phyloP scores from a whole-genome alignment of 2,888 invertebrate species.

The Gerosis bhagava region DNA sequence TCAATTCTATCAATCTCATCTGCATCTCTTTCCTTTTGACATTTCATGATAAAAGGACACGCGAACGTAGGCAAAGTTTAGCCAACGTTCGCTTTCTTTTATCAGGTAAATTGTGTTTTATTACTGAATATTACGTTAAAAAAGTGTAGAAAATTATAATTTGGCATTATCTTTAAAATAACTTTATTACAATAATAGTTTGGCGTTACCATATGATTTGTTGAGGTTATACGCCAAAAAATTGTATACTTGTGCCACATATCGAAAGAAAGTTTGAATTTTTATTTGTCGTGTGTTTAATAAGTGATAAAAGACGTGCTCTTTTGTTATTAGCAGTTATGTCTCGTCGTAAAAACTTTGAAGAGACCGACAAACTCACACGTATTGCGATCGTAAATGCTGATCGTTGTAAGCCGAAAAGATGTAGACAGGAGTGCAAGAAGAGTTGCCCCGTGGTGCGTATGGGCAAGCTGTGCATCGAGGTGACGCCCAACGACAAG shows the following conservation, averaged over 20 bases:
- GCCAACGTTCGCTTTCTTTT: conserved; percentile 70
- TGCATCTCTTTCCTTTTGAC: conserved; percentile 63
- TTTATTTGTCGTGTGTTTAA: too few species aligned
- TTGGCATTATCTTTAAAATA: conserved; percentile 2
- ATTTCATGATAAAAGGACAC: conserved; percentile 71
- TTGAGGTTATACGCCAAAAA: conserved; percentile 63
- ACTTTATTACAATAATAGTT: conserved; percentile 23
- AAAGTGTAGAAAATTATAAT: conserved; percentile 13
- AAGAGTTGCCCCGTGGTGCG: conserved; percentile 99
- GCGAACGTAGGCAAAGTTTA: conserved; percentile 73
- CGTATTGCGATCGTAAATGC: conserved; percentile 98
- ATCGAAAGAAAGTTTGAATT: conserved; percentile 44
- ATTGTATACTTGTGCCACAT: conserved; percentile 59
- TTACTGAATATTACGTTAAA: conserved; percentile 16
- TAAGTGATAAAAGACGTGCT: too few species aligned
- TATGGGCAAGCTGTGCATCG: conserved; percentile 99
- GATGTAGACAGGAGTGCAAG: conserved; percentile 99
- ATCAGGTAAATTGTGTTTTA: conserved; percentile 57
- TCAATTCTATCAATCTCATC: too few species aligned
- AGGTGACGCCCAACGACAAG: conserved; percentile 97
- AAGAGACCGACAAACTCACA: conserved; percentile 96
- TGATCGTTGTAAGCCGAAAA: conserved; percentile 99
- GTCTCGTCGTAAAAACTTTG: conserved; percentile 84
- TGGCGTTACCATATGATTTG: conserved; percentile 38
- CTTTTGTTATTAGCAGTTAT: conserved; percentile 59